Evolutionary conservation across 2,888 invertebrate species (phyloP).

Genomic region (Syrista parreyssii): DNA sequence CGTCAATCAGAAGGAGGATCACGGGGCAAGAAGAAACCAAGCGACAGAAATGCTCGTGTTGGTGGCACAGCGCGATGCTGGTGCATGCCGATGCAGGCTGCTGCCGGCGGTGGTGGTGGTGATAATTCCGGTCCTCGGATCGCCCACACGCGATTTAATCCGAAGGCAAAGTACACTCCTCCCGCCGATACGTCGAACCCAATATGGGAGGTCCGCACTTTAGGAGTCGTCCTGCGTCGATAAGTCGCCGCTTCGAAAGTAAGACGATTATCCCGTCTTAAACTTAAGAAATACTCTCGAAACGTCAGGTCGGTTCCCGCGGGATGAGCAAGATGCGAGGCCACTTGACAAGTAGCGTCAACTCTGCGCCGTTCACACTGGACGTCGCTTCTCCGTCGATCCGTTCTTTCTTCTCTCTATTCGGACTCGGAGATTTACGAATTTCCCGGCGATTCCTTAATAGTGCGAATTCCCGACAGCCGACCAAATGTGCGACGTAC

Average conservation of each 20-base stretch:
- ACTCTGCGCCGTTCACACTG: no score
- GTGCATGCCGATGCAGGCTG: no score
- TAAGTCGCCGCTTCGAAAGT: slow-evolving; percentile 21
- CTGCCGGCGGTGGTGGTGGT: no score
- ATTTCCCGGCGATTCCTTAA: no score
- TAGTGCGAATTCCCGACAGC: no score
- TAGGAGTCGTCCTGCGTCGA: slow-evolving; percentile 28
- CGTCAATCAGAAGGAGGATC: no score
- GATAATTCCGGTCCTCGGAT: background rate
- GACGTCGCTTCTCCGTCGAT: slow-evolving; percentile 3
- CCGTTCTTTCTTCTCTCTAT: slow-evolving; percentile 24
- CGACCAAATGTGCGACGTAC: no score
- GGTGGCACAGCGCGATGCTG: no score
- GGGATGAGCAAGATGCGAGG: background rate
- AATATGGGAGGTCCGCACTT: slow-evolving; percentile 20
- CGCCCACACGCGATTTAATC: slow-evolving; percentile 39
- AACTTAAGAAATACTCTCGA: slow-evolving; percentile 30
- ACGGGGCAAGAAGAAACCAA: no score
- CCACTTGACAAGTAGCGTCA: background rate
- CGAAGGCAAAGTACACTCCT: slow-evolving; percentile 12
- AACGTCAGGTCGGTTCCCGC: background rate
- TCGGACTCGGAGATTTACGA: background rate
- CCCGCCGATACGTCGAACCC: slow-evolving; percentile 31
- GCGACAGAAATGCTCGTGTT: no score
- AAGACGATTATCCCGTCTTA: slow-evolving; percentile 40